Conservation (phyloP, 2,113 vertebrate species). For the Coreoperca whiteheadi region DNA sequence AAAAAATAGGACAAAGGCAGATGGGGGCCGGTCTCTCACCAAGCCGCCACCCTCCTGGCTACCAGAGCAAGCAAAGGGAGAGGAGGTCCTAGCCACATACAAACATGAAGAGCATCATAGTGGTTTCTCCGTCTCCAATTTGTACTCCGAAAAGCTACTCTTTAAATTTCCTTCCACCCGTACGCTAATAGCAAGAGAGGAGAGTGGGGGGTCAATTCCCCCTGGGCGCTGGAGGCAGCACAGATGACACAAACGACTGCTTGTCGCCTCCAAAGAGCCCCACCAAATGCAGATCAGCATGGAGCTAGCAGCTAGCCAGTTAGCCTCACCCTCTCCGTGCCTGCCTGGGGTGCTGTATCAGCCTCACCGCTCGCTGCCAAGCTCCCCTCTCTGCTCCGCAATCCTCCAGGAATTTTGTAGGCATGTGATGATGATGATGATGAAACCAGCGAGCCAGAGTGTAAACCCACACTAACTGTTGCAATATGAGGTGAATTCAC, state of each 20-base stretch:
- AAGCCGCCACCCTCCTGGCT: constrained; percentile 17
- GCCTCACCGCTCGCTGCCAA: constrained; percentile 1
- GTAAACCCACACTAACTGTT: constrained; percentile 51
- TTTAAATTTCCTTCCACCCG: constrained; percentile 72
- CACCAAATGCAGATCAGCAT: constrained; percentile 5
- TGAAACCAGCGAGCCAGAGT: constrained; percentile 50
- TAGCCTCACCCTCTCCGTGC: constrained; percentile 7
- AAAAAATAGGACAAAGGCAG: constrained; percentile 63
- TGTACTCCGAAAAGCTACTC: constrained; percentile 58
- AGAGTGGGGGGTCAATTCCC: constrained; percentile 52
- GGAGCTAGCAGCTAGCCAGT: constrained; percentile 33
- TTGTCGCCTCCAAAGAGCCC: constrained; percentile 16
- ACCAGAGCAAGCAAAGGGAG: constrained; percentile 16
- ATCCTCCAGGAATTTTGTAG: constrained; percentile 46
- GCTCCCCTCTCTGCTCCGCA: constrained; percentile 29
- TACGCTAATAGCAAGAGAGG: constrained; percentile 54
- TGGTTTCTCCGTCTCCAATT: constrained; percentile 31
- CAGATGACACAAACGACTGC: constrained; percentile 73
- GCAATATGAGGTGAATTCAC: constrained; percentile 26
- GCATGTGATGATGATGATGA: constrained; percentile 51
- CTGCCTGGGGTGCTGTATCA: constrained; percentile 1
- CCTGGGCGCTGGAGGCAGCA: constrained; percentile 50
- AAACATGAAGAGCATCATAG: constrained; percentile 38
- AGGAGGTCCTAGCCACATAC: constrained; percentile 13
- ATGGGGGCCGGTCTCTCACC: constrained; percentile 55